Conservation (phyloP, 2,113 vertebrate genomes). For the Nibea albiflora region DNA sequence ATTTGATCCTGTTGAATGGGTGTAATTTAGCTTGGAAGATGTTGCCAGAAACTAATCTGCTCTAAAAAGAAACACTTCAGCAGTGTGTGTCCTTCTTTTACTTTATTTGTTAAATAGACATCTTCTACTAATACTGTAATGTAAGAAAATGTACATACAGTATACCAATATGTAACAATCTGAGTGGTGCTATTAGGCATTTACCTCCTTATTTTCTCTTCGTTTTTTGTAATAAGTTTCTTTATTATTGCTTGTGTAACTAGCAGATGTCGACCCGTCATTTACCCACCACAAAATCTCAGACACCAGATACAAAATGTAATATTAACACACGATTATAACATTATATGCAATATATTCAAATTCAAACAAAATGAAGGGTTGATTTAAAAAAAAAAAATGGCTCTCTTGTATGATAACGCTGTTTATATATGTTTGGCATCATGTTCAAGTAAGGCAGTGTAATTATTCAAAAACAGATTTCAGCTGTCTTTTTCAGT, state of each 20-base stretch:
- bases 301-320: background rate
- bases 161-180: background rate
- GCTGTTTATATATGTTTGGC: constrained; percentile 20
- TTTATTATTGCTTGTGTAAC: constrained; percentile 16
- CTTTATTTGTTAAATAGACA: background rate
- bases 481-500: constrained; percentile 50
- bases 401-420: background rate
- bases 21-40: constrained; percentile 44
- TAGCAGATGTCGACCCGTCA: background rate
- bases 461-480: constrained; percentile 52
- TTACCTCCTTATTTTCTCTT: background rate
- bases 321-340: background rate
- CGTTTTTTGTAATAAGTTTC: background rate
- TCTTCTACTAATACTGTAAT: constrained; percentile 10
- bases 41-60: constrained; percentile 27
- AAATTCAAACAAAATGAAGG: background rate
- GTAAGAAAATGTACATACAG: constrained; percentile 10
- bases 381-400: too few relatives aligned
- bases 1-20: constrained; percentile 36
- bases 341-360: background rate
- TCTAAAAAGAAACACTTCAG: background rate
- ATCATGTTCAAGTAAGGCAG: constrained; percentile 46
- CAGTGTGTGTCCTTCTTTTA: constrained; percentile 10
- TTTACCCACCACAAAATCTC: too few relatives aligned
- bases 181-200: constrained; percentile 23